A percentile compares a stretch with the other conserved stretches of the same genome.
phyloP scores from a whole-genome alignment of 2,888 invertebrate species.

The Synanthedon tipuliformis region DNA sequence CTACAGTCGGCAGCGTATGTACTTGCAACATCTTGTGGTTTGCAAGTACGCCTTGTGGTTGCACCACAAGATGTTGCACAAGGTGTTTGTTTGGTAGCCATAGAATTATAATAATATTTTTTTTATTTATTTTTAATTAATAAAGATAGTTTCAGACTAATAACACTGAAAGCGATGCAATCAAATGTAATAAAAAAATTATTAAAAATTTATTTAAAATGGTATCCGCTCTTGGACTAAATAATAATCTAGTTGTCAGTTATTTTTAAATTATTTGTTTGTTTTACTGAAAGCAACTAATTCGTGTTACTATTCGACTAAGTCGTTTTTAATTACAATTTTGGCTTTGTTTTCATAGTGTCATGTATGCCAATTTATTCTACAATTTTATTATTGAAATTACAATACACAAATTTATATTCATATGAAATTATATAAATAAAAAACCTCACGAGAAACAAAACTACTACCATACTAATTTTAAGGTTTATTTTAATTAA shows the following conservation, averaged over 20 bases:
- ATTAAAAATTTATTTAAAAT: not conserved
- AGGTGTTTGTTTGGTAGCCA: too few species aligned
- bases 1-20: too few species aligned
- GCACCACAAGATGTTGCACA: too few species aligned
- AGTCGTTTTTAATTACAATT: conserved; percentile 48
- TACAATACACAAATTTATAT: too few species aligned
- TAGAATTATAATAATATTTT: not conserved
- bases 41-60: too few species aligned
- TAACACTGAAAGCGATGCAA: not conserved
- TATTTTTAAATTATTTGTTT: conserved; percentile 21
- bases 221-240: conserved; percentile 19
- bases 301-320: conserved; percentile 21
- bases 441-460: too few species aligned
- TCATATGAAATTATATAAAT: too few species aligned
- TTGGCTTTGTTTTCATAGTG: conserved; percentile 18
- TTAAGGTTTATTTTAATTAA: too few species aligned
- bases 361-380: not conserved
- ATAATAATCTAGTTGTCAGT: conserved; percentile 34
- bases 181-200: not conserved
- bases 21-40: too few species aligned
- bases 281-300: conserved; percentile 28
- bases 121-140: not conserved
- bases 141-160: not conserved
- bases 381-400: too few species aligned
- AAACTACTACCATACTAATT: too few species aligned